These are phyloP conservation scores for Poeciliopsis gracilis DNA, from an alignment of 2,797 vertebrate genomes.

Conservation along the genomic window DNA sequence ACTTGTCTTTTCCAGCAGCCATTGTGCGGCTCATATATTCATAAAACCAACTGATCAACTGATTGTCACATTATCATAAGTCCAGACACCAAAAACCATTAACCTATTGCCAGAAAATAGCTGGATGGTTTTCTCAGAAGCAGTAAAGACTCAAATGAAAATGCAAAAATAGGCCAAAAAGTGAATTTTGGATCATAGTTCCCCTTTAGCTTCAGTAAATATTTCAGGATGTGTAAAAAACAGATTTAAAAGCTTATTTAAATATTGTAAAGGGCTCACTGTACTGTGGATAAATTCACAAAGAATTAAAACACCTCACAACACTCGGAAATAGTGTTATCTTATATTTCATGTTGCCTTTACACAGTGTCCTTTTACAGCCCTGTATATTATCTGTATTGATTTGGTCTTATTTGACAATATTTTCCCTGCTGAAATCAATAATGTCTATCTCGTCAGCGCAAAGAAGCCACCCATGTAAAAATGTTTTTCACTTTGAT, in stretches of 20 bases:
- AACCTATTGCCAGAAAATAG: too few species aligned
- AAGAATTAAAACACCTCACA: neutral
- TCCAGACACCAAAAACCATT: too few species aligned
- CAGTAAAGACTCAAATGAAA: too few species aligned
- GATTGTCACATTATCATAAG: too few species aligned
- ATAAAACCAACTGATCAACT: too few species aligned
- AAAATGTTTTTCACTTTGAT: constrained; percentile 26
- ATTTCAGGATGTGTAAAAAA: neutral
- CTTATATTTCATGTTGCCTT: constrained; percentile 5
- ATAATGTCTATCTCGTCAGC: constrained; percentile 34
- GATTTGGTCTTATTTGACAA: constrained; percentile 44
- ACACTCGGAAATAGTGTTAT: neutral
- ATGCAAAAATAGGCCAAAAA: too few species aligned
- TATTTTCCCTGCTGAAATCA: constrained; percentile 30
- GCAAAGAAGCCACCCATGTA: constrained; percentile 13
- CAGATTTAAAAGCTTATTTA: neutral
- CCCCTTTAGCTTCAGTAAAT: neutral
- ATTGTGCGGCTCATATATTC: too few species aligned
- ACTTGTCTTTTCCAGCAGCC: too few species aligned
- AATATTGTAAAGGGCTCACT: neutral
- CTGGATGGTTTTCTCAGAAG: too few species aligned
- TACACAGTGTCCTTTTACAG: constrained; percentile 22
- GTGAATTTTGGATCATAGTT: too few species aligned
- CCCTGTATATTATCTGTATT: constrained; percentile 31
- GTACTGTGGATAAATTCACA: neutral